phyloP scores from a whole-genome alignment of 2,888 invertebrate species.

The Schrankia costaestrigalis region DNA sequence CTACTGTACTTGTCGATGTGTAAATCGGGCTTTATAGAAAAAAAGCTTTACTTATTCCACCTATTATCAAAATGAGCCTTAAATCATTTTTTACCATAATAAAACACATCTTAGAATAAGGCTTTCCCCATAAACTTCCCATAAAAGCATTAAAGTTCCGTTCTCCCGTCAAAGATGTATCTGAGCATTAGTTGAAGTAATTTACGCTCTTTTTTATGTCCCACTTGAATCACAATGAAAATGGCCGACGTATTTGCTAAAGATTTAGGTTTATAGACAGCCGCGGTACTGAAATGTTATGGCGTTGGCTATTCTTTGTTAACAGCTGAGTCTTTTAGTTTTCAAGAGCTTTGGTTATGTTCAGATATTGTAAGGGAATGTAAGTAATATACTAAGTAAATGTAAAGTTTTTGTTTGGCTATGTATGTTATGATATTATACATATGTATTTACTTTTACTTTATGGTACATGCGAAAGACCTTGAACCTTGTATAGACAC shows the following conservation, averaged over 20 bases:
- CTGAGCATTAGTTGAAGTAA: conserved; percentile 57
- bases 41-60: conserved; percentile 8
- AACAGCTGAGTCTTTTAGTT: conserved; percentile 4
- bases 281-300: conserved; percentile 17
- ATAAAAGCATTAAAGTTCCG: conserved; percentile 46
- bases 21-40: no score
- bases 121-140: conserved; percentile 44
- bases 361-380: not conserved
- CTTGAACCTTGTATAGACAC: no score
- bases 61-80: conserved; percentile 20
- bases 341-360: not conserved
- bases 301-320: conserved; percentile 1
- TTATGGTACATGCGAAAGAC: no score
- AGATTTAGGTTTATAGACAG: conserved; percentile 31
- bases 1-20: no score
- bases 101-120: conserved; percentile 30
- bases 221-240: conserved; percentile 63
- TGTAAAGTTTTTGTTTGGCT: no score
- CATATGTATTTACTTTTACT: no score
- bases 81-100: conserved; percentile 30
- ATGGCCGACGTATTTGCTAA: conserved; percentile 33
- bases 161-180: conserved; percentile 39
- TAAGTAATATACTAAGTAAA: no score
- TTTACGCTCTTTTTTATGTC: conserved; percentile 62
- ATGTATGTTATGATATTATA: no score